These are phyloP conservation scores for Mormyrus hasselquistii DNA, from an alignment of 2,797 vertebrate species.

Conservation along the genomic window DNA sequence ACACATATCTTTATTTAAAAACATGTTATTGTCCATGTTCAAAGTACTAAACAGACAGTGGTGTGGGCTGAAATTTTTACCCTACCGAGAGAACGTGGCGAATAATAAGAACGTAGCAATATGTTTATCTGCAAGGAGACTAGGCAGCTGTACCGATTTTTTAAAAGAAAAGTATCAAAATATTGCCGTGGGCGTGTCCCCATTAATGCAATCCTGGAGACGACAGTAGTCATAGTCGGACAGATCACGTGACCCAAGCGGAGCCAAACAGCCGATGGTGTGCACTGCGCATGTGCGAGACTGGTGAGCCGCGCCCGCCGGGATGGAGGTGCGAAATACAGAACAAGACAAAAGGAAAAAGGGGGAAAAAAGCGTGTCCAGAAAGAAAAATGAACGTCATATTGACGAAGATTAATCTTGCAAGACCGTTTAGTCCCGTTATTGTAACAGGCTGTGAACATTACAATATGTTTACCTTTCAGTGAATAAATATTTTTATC, in stretches of 20 bases:
- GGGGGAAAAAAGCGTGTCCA: neutral
- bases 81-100: neutral
- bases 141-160: neutral
- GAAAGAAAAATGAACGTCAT: neutral
- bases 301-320: neutral
- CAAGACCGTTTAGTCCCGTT: neutral
- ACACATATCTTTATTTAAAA: neutral
- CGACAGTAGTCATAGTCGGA: neutral
- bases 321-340: neutral
- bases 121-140: neutral
- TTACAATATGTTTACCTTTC: neutral
- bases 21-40: neutral
- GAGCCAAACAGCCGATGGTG: neutral
- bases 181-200: neutral
- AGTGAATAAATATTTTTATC: neutral
- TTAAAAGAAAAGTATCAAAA: neutral
- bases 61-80: neutral
- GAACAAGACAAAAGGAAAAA: neutral
- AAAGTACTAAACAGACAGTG: neutral
- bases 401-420: neutral
- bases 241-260: neutral
- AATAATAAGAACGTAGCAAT: neutral
- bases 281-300: neutral
- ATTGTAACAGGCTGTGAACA: neutral
- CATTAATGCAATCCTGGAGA: neutral